Evolutionary conservation across 2,113 vertebrate genomes (phyloP).

Genomic region (Crotophaga sulcirostris): DNA sequence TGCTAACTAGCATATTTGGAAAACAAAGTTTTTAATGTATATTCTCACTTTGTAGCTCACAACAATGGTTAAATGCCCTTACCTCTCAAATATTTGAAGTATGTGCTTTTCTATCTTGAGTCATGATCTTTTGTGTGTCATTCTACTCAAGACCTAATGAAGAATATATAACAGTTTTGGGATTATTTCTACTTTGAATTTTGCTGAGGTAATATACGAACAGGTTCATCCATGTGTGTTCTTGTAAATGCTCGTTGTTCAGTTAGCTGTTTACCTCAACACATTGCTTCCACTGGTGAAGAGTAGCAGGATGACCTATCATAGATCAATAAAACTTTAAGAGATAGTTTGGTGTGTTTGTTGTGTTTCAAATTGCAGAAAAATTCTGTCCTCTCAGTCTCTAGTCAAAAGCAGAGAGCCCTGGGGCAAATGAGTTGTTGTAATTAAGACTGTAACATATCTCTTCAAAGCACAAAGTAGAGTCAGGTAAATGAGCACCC

Average conservation of each 20-base stretch:
- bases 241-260: neutral
- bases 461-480: neutral
- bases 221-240: accelerated
- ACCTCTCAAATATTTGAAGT: neutral
- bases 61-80: neutral
- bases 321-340: neutral
- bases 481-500: neutral
- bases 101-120: neutral
- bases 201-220: neutral
- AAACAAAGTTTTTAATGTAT: neutral
- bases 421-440: neutral
- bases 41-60: neutral
- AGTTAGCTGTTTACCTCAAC: neutral
- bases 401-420: neutral
- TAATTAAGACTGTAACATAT: conserved; percentile 52
- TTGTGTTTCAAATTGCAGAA: neutral
- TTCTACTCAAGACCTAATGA: neutral
- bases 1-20: neutral
- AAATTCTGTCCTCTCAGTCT: neutral
- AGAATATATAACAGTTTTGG: neutral
- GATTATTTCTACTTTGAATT: neutral
- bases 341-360: neutral
- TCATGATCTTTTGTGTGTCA: neutral
- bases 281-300: neutral
- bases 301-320: neutral